Evolutionary conservation across 2,113 vertebrate species (phyloP).

Genomic region (Ondatra zibethicus): DNA sequence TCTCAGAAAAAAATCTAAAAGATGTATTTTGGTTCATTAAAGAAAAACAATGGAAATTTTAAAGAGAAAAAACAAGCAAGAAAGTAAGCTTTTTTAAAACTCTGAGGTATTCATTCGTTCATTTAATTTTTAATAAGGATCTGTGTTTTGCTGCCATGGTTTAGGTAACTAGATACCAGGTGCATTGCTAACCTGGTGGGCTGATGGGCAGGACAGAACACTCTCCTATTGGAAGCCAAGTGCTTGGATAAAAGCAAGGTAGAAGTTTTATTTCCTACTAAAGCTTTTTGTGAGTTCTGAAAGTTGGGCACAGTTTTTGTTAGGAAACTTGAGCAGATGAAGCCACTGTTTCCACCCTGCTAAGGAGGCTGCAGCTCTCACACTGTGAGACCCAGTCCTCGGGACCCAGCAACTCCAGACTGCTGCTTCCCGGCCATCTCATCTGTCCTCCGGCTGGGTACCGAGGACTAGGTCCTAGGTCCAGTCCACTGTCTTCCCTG

Average conservation of each 20-base stretch:
- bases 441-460: slow-evolving; percentile 55
- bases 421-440: background rate
- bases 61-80: background rate
- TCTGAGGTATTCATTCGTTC: background rate
- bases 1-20: slow-evolving; percentile 11
- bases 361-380: slow-evolving; percentile 65
- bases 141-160: background rate
- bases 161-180: background rate
- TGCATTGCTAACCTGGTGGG: background rate
- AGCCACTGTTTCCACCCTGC: slow-evolving; percentile 57
- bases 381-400: too few relatives aligned
- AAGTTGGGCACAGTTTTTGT: slow-evolving; percentile 64
- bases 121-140: background rate
- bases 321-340: slow-evolving; percentile 56
- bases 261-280: slow-evolving; percentile 47
- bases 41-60: background rate
- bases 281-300: slow-evolving; percentile 69
- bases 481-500: slow-evolving; percentile 39
- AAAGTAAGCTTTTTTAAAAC: background rate
- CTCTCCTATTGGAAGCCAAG: slow-evolving; percentile 16
- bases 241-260: slow-evolving; percentile 18
- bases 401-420: slow-evolving; percentile 61
- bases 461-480: background rate
- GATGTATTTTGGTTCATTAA: background rate
- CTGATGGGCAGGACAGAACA: background rate